A percentile compares a stretch with the other conserved stretches of the same genome.
phyloP scores from a whole-genome alignment of 2,797 vertebrate genomes.

The Hephaestus fuliginosus region DNA sequence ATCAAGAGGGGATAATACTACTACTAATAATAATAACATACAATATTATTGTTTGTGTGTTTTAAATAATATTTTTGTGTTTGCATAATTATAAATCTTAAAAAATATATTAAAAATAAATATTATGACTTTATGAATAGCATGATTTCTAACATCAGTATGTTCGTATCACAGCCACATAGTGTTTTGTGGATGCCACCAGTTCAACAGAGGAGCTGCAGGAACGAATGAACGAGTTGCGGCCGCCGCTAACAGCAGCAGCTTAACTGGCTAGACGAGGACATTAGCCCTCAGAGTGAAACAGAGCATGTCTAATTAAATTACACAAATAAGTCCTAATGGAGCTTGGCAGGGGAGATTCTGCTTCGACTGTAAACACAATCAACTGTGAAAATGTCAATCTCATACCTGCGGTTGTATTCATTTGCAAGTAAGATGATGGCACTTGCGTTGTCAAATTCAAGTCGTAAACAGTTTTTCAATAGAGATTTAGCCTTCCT shows the following conservation, averaged over 20 bases:
- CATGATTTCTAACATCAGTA: not conserved
- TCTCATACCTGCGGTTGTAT: slow-evolving; percentile 66
- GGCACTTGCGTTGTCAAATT: slow-evolving; percentile 34
- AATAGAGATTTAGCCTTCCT: not conserved
- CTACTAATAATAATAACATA: slow-evolving; percentile 8
- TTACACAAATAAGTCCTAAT: slow-evolving; percentile 71
- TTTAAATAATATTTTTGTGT: slow-evolving; percentile 19
- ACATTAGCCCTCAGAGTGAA: slow-evolving; percentile 63
- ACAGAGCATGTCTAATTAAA: slow-evolving; percentile 70
- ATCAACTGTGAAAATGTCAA: slow-evolving; percentile 76
- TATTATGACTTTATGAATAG: slow-evolving; percentile 14
- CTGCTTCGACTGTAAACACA: slow-evolving; percentile 67
- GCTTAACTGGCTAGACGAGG: slow-evolving; percentile 73
- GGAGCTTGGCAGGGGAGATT: slow-evolving; percentile 66
- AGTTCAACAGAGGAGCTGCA: slow-evolving; percentile 5
- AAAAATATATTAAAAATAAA: no score
- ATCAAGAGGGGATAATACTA: slow-evolving; percentile 3
- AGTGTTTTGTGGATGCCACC: not conserved
- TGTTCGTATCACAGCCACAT: not conserved
- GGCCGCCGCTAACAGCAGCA: slow-evolving; percentile 72
- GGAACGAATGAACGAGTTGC: slow-evolving; percentile 72
- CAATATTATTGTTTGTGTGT: slow-evolving; percentile 35
- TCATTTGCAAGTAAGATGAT: slow-evolving; percentile 63
- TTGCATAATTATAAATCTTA: slow-evolving; percentile 3
- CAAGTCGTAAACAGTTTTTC: slow-evolving; percentile 31